phyloP scores from a whole-genome alignment of 2,113 vertebrate genomes.

The Rhea americana region DNA sequence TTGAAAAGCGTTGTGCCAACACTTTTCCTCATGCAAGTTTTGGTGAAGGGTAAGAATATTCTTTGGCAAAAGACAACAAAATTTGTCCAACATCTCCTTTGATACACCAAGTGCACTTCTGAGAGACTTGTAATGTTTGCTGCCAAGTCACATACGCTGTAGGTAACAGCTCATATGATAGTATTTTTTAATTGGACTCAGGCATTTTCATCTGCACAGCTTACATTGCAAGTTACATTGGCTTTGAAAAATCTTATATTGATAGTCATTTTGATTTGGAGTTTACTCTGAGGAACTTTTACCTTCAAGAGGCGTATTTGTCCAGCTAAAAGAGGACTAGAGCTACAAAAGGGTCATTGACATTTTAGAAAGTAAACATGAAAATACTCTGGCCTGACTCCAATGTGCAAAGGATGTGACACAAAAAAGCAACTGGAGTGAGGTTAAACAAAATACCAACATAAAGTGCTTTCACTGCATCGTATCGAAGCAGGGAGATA shows the following conservation, averaged over 20 bases:
- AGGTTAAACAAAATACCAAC: neutral
- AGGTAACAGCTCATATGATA: neutral
- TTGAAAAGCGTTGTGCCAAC: neutral
- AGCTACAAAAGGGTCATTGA: neutral
- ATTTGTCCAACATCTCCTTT: neutral
- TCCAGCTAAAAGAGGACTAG: neutral
- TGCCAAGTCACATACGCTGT: neutral
- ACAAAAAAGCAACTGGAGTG: neutral
- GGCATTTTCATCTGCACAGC: too few relatives aligned
- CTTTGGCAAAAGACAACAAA: neutral
- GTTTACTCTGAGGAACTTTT: neutral
- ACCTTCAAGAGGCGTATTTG: neutral
- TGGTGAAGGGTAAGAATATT: neutral
- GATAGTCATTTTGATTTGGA: too few relatives aligned
- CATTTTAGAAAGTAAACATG: neutral
- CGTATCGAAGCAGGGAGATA: neutral
- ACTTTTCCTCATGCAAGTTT: neutral
- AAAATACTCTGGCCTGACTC: neutral
- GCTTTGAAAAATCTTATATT: too few relatives aligned
- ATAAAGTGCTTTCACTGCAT: neutral
- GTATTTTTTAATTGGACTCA: neutral
- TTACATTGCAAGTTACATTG: too few relatives aligned
- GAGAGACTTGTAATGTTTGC: neutral
- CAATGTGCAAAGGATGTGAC: neutral
- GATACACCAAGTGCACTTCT: neutral